Evolutionary conservation across 2,113 vertebrate species (phyloP), one percentile per base, ranked within the genome.

Genomic region (Phrynosoma platyrhinos): DNA sequence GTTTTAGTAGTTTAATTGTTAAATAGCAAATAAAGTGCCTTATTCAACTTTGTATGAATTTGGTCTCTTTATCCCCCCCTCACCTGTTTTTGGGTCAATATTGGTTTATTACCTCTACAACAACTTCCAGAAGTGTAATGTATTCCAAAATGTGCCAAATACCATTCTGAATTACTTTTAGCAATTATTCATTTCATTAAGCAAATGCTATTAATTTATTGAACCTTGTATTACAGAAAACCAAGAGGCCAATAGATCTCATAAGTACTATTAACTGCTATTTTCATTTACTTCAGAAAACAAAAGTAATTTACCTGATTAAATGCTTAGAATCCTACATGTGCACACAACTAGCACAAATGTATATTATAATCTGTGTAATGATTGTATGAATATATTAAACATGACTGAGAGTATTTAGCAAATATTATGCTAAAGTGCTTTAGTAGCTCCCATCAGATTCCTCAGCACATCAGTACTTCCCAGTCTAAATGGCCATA

Each of bases 371-470:
- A 25, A 10, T 71, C 20, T 90, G 30, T 83, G 10, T 84, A 89
- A 84, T 58, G n/a, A 87, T 85, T 89, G 1, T 40, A 25, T 84
- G 18, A 90, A 87, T 92, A 91, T 90, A 94, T 91, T 89, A 90
- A 90, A 79, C 32, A 82, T 77, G 10, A 83, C 10, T 91, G 84
- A 87, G 5, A 4, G 30, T 78, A 91, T 94, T 91, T 86, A 91
- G 89, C 3, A 64, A 93, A 86, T 92, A 92, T 86, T 90, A 89
- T 8, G 68, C 2, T 71, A 86, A 93, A 92, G 90, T 79, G 1
- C 87, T 91, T 94, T 83, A 91, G n/a, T 87, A 68, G 23, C 21
- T 93, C 79, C 80, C 32, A 88, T 91, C 90, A 95, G 36, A 77
- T 87, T 84, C 78, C 55, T 84, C 89, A 84, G 82, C 81, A 90